phyloP scores from a whole-genome alignment of 53 echinoderm and acorn worm species.

The Glandiceps talaboti region DNA sequence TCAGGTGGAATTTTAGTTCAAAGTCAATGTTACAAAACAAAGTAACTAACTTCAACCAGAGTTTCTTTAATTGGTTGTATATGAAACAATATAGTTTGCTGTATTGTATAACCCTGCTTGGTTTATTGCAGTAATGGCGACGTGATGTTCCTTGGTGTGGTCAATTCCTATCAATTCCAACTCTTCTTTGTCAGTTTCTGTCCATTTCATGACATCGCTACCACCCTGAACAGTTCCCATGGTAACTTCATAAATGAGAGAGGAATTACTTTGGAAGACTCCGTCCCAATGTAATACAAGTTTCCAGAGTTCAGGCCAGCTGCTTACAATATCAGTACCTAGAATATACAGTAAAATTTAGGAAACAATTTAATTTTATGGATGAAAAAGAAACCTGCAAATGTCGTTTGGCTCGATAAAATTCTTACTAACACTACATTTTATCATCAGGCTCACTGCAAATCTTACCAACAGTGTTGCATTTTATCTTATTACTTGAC shows the following conservation, averaged over 20 bases:
- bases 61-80: background rate
- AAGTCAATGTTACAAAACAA: too few species aligned
- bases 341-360: too few species aligned
- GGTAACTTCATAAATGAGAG: slow-evolving; percentile 23
- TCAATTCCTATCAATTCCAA: slow-evolving; percentile 5
- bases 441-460: too few species aligned
- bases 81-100: slow-evolving; percentile 4
- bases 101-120: slow-evolving; percentile 16
- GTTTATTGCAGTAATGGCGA: slow-evolving; percentile 27
- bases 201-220: slow-evolving; percentile 27
- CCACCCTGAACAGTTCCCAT: slow-evolving; percentile 18
- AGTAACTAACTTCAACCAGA: too few species aligned
- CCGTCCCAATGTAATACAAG: slow-evolving; percentile 18
- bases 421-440: too few species aligned
- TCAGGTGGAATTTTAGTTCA: too few species aligned
- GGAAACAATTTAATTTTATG: too few species aligned
- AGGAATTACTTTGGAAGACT: slow-evolving; percentile 4
- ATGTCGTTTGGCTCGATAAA: too few species aligned
- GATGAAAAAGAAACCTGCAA: too few species aligned
- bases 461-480: too few species aligned
- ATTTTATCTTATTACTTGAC: too few species aligned
- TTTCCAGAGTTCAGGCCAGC: slow-evolving; percentile 6
- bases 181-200: slow-evolving; percentile 14
- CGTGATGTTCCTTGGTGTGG: slow-evolving; percentile 8
- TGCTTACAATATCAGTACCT: background rate